A percentile compares a stretch with the other conserved stretches of the same genome.
These are phyloP conservation scores for Caerostris darwini DNA, from an alignment of 1,140 invertebrate genomes.

Conservation along the genomic window DNA sequence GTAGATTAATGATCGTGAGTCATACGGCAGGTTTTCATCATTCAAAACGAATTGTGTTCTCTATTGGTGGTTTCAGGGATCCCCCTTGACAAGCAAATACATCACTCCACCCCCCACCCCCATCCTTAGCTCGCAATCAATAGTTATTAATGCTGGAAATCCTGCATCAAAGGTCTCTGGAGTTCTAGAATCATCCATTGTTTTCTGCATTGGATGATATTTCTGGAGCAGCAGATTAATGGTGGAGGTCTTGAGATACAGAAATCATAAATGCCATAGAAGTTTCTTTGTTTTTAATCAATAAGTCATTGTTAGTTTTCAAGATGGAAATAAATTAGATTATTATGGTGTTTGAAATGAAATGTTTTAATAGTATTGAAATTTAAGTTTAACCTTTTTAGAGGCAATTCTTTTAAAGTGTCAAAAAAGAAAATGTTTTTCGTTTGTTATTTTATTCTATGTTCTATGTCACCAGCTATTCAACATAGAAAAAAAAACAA, in stretches of 20 bases:
- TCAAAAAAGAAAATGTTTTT: no score
- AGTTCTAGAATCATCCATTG: constrained; percentile 24
- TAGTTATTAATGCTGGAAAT: background rate
- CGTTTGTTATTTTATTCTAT: no score
- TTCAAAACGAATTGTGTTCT: constrained; percentile 32
- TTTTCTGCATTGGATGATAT: background rate
- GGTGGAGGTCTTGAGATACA: background rate
- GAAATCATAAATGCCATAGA: background rate
- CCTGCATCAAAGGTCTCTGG: background rate
- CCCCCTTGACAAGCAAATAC: constrained; percentile 25
- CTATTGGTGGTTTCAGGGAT: constrained; percentile 23
- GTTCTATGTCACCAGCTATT: no score
- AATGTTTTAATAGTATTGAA: no score
- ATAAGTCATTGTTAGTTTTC: background rate
- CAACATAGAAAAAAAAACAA: no score
- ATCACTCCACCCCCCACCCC: no score
- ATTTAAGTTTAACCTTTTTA: no score
- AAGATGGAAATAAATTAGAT: no score
- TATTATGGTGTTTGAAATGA: no score
- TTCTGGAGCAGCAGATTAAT: background rate
- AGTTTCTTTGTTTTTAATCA: background rate
- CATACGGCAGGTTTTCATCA: constrained; percentile 40
- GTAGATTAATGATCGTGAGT: constrained; percentile 38
- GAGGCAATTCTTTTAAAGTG: no score
- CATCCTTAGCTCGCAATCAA: background rate